Evolutionary conservation across 2,888 invertebrate genomes (phyloP).

Genomic region (Eupithecia dodoneata): DNA sequence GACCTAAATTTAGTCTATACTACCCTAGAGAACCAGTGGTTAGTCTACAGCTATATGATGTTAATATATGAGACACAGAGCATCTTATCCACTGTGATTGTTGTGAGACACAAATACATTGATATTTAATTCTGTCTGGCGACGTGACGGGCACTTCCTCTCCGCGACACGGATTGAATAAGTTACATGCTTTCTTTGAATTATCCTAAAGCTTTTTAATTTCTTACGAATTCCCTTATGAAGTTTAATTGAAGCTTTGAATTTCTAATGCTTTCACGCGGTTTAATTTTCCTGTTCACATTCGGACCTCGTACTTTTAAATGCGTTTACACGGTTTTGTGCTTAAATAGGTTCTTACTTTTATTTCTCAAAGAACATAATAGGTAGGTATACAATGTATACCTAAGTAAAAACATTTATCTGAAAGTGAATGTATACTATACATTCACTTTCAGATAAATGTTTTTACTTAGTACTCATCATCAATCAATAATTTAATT

Average conservation of each 20-base stretch:
- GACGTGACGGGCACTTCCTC: constrained; percentile 77
- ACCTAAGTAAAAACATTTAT: too few species aligned
- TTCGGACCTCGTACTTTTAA: background rate
- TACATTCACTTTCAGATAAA: too few species aligned
- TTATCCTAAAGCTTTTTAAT: constrained; percentile 40
- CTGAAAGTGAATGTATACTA: too few species aligned
- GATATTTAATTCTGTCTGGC: constrained; percentile 79
- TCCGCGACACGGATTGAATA: constrained; percentile 71
- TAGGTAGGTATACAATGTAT: too few species aligned
- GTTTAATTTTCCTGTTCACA: background rate
- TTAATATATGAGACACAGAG: background rate
- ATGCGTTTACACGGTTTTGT: background rate
- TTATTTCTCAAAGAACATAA: too few species aligned
- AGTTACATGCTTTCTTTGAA: constrained; percentile 57
- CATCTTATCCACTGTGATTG: constrained; percentile 19
- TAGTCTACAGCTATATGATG: too few species aligned
- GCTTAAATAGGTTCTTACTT: background rate
- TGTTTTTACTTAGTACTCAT: too few species aligned
- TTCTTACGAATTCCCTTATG: constrained; percentile 32
- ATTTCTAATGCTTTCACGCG: background rate
- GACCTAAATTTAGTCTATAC: too few species aligned
- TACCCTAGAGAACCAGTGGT: too few species aligned
- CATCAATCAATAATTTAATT: too few species aligned
- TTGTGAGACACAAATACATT: constrained; percentile 67
- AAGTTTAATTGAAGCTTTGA: background rate